Conservation (phyloP, 2,797 vertebrate genomes). For the Alectoris magna region DNA sequence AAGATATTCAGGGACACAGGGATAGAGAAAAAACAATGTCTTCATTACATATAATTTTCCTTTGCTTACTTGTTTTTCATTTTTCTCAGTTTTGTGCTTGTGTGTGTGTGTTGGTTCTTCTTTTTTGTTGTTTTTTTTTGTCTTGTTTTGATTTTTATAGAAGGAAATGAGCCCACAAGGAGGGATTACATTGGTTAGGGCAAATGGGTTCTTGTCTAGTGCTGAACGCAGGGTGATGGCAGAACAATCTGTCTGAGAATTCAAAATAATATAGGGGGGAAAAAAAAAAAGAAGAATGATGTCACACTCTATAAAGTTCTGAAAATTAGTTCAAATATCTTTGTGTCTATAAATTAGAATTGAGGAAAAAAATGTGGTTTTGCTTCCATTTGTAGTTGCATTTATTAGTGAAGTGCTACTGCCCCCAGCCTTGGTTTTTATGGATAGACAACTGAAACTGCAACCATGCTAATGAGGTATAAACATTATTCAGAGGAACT, state of each 20-base stretch:
- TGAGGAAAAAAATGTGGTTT: background rate
- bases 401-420: background rate
- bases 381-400: background rate
- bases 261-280: background rate
- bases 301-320: background rate
- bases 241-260: background rate
- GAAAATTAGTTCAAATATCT: background rate
- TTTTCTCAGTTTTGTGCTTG: too few species aligned
- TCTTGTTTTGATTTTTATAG: background rate
- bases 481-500: background rate
- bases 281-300: background rate
- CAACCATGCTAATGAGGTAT: background rate
- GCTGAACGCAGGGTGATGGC: background rate
- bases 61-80: background rate
- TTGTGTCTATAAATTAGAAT: background rate
- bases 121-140: background rate
- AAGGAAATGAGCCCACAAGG: background rate
- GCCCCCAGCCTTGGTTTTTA: background rate
- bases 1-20: background rate
- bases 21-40: rapidly evolving
- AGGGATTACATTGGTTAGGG: background rate
- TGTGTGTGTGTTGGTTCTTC: rapidly evolving
- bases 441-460: background rate
- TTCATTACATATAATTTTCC: background rate
- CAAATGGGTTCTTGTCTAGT: rapidly evolving